Evolutionary conservation across 64 coral and sea anemone species (phyloP).

Genomic region (Stichodactyla helianthus): DNA sequence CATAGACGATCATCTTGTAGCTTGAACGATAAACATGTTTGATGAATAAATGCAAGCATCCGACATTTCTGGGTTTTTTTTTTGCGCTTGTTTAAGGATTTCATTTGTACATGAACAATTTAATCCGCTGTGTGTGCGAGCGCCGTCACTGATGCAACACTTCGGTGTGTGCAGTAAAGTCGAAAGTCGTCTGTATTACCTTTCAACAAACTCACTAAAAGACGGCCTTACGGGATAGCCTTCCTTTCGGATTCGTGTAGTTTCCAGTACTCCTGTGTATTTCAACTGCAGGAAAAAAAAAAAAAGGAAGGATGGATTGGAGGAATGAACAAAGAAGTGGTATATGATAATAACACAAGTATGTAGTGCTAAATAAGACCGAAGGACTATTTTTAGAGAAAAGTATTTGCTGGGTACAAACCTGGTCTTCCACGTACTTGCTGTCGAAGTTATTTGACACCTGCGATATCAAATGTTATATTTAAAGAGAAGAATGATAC

Average conservation of each 20-base stretch:
- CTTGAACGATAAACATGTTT: neutral
- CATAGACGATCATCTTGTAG: constrained; percentile 41
- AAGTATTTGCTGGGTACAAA: neutral
- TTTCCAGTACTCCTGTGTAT: constrained; percentile 81
- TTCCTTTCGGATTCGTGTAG: constrained; percentile 71
- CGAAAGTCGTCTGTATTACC: constrained; percentile 21
- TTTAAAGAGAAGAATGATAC: neutral
- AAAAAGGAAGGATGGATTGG: neutral
- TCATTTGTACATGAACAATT: no score
- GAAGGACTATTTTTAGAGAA: no score
- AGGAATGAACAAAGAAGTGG: no score
- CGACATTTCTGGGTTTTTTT: no score
- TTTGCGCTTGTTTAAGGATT: no score
- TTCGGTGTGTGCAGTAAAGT: no score
- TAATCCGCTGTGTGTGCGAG: no score
- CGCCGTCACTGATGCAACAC: no score
- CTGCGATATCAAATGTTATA: neutral
- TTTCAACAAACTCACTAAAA: constrained; percentile 71
- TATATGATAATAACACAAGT: no score
- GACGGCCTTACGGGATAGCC: constrained; percentile 73
- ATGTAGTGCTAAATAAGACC: no score
- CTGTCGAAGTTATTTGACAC: constrained; percentile 8
- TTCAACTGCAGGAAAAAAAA: constrained; percentile 33
- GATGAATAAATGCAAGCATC: neutral
- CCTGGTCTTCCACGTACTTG: constrained; percentile 21